Percentiles rank a stretch among this genome's conserved stretches.
Evolutionary conservation across 2,797 vertebrate species (phyloP).

Genomic region (Helarctos malayanus): DNA sequence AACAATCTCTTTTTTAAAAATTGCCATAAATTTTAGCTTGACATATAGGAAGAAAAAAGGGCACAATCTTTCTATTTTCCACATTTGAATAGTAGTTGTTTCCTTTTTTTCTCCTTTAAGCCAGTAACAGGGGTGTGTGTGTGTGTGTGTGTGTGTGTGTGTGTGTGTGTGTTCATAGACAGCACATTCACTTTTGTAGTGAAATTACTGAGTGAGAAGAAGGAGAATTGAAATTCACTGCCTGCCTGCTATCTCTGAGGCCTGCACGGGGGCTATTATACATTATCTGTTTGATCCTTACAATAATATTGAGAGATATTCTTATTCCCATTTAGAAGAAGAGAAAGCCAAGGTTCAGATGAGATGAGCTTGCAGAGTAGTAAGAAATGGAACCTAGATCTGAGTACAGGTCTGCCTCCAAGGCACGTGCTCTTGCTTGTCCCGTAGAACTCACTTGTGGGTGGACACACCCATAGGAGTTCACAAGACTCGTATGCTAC

Average conservation of each 20-base stretch:
- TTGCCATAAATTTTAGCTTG: not conserved
- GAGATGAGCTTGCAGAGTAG: not conserved
- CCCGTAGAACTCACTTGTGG: not conserved
- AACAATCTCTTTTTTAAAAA: not conserved
- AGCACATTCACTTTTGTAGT: not conserved
- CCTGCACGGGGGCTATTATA: not conserved
- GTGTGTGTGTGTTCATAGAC: not conserved
- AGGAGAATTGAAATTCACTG: not conserved
- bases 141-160: not conserved
- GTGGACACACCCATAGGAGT: not conserved
- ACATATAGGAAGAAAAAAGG: not conserved
- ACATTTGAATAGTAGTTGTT: not conserved
- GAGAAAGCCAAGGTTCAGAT: not conserved
- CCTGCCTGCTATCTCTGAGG: not conserved
- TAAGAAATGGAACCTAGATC: not conserved
- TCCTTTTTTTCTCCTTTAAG: not conserved
- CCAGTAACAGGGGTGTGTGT: not conserved
- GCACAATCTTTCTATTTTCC: not conserved
- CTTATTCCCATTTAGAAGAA: conserved; percentile 4
- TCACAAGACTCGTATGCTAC: not conserved
- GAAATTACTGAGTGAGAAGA: not conserved
- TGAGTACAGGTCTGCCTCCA: not conserved
- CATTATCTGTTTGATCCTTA: not conserved
- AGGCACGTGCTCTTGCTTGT: not conserved
- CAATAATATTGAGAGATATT: not conserved